Evolutionary conservation across 2,797 vertebrate genomes (phyloP), one percentile per base, ranked within the genome.

Genomic region (Xiphophorus birchmanni): DNA sequence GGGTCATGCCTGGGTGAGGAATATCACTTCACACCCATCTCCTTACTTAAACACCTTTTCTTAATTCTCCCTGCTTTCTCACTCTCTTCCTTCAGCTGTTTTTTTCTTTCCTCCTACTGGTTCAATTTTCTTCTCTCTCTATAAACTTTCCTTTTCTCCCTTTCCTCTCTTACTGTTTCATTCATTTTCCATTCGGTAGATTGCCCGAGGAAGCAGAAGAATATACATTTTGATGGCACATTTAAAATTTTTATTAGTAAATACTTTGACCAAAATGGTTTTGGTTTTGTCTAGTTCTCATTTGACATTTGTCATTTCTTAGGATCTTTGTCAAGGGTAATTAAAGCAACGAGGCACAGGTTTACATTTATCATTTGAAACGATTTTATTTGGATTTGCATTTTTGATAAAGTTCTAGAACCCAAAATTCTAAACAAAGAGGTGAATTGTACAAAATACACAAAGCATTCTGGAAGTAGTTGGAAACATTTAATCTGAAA

Each of bases 1-100:
- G 90, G 95, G 94, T 96, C 94, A 95, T 40, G 86, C 89, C 91
- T 88, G 93, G 95, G 95, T 96, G 94, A 96, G 89, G 89, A 89
- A 93, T 94, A 95, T 95, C 93, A 94, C 92, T 88, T 91, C 94
- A 80, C 90, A 81, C 80, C 81, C 84, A 80, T 91, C 86, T 90
- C 83, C 69, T 83, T 89, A 85, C 84, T 82, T 44, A 52, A 35
- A 52, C 71, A 77, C 86, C 77, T 82, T 85, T 86, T 84, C 67
- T 83, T 79, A 75, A 84, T 78, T 84, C 80, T 52, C 81, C 73
- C 45, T 77, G 69, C 87, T 67, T 78, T 44, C 35, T 18, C 73
- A 1, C 54, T 75, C 52, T 80, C n/a, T 78, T 54, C 73, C 72
- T 75, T n/a, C 63, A 42, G 45, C 73, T 48, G 35, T 60, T 0